phyloP scores from a whole-genome alignment of 2,888 invertebrate genomes.

The Cryptophagus acutangulus region DNA sequence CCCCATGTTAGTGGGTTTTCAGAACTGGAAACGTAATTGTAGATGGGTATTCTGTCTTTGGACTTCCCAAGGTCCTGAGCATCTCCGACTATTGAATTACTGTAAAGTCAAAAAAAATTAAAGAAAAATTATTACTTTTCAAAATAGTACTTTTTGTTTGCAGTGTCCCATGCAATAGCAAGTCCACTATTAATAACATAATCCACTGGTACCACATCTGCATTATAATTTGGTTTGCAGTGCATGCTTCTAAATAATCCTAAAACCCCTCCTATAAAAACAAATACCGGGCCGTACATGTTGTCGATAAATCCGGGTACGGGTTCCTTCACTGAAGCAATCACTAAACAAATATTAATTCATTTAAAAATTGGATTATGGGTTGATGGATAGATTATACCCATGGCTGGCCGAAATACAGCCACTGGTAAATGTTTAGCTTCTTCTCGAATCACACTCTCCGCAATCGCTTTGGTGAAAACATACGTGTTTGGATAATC shows the following conservation, averaged over 20 bases:
- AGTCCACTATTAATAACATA: conserved; percentile 35
- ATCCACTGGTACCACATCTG: conserved; percentile 63
- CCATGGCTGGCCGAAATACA: conserved; percentile 79
- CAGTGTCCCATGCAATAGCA: conserved; percentile 34
- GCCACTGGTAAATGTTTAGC: conserved; percentile 68
- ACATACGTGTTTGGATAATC: conserved; percentile 71
- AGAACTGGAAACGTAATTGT: conserved; percentile 80
- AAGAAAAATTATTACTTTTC: conserved; percentile 9
- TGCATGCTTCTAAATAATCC: conserved; percentile 60
- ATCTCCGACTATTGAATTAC: too few relatives aligned
- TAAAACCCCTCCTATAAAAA: conserved; percentile 50
- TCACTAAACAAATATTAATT: conserved; percentile 24
- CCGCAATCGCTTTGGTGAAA: conserved; percentile 83
- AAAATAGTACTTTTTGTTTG: conserved; percentile 32
- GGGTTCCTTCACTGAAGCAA: conserved; percentile 35
- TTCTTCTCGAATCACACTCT: conserved; percentile 64
- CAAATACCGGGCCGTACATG: conserved; percentile 56
- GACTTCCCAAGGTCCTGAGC: conserved; percentile 29
- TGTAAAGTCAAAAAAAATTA: too few relatives aligned
- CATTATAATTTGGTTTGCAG: conserved; percentile 50
- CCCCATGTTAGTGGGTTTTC: conserved; percentile 80
- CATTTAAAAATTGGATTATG: conserved; percentile 30
- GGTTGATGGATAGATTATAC: conserved; percentile 48
- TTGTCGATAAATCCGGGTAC: conserved; percentile 66
- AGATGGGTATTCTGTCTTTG: conserved; percentile 59